A percentile compares a stretch with the other conserved stretches of the same genome.
Conservation (phyloP, 2,797 vertebrate genomes). For the Aythya fuligula region DNA sequence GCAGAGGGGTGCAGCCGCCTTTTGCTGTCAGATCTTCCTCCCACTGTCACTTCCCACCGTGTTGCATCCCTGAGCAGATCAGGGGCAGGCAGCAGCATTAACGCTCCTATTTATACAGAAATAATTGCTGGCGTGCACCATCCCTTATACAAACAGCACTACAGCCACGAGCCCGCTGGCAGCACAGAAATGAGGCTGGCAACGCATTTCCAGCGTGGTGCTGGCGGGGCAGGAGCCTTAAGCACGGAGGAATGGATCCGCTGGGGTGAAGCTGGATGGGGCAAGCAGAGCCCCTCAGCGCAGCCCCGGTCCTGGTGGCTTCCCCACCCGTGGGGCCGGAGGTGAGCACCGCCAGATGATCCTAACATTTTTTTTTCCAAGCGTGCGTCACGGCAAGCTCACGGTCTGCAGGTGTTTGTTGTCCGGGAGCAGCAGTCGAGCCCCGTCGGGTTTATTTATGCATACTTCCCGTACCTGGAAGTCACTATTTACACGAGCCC, state of each 20-base stretch:
- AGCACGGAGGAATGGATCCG: not conserved
- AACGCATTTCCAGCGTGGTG: too few species aligned
- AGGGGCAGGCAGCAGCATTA: not conserved
- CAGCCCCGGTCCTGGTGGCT: not conserved
- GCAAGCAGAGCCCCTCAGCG: not conserved
- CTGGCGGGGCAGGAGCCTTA: not conserved
- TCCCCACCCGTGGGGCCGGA: not conserved
- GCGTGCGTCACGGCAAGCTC: not conserved
- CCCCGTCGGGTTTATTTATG: slow-evolving; percentile 32
- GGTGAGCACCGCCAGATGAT: not conserved
- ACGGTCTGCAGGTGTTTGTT: slow-evolving; percentile 36
- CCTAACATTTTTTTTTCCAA: not conserved
- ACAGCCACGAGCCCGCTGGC: not conserved
- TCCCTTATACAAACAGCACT: slow-evolving; percentile 36
- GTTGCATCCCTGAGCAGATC: not conserved
- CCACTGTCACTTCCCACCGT: not conserved
- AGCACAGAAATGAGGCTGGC: not conserved
- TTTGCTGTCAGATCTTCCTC: not conserved
- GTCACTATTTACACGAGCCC: too few species aligned
- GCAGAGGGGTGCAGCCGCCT: not conserved
- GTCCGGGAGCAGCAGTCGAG: not conserved
- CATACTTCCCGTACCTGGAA: slow-evolving; percentile 22
- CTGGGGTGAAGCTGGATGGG: not conserved
- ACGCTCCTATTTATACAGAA: slow-evolving; percentile 15
- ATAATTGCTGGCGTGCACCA: slow-evolving; percentile 10